phyloP scores from a whole-genome alignment of 2,888 invertebrate species.

The Spisula solida region DNA sequence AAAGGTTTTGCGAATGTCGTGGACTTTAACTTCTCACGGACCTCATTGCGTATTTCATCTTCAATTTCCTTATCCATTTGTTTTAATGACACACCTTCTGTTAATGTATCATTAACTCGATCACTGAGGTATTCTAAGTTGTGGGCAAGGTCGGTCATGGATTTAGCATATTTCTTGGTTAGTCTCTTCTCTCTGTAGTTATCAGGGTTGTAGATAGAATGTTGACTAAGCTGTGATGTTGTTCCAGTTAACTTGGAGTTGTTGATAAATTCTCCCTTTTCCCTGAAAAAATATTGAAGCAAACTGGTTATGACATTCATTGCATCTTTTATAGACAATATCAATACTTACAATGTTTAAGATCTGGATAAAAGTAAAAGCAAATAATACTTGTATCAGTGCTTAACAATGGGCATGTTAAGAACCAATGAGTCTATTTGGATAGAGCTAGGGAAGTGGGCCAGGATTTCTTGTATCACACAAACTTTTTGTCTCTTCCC shows the following conservation, averaged over 20 bases:
- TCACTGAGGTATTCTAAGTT: constrained; percentile 71
- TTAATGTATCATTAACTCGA: constrained; percentile 66
- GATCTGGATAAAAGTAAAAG: no score
- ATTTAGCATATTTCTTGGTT: constrained; percentile 67
- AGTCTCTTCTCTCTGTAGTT: constrained; percentile 69
- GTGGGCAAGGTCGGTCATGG: constrained; percentile 70
- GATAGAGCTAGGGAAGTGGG: no score
- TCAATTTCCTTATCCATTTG: constrained; percentile 43
- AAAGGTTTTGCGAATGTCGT: constrained; percentile 42
- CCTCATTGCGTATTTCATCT: constrained; percentile 39
- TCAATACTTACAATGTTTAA: no score
- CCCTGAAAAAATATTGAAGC: constrained; percentile 67
- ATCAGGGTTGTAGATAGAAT: constrained; percentile 67
- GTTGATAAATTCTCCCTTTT: constrained; percentile 62
- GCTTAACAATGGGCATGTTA: no score
- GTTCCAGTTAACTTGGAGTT: constrained; percentile 76
- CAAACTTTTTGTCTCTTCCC: no score
- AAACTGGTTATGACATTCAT: no score
- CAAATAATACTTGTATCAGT: no score
- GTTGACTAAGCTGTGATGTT: constrained; percentile 71
- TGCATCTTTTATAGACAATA: no score
- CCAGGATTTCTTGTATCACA: no score
- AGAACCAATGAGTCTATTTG: no score
- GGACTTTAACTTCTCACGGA: constrained; percentile 29
- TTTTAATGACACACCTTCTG: constrained; percentile 58